Percentiles rank a stretch among this genome's conserved stretches.
phyloP scores from a whole-genome alignment of 2,113 vertebrate species.

The Ibidorhyncha struthersii region DNA sequence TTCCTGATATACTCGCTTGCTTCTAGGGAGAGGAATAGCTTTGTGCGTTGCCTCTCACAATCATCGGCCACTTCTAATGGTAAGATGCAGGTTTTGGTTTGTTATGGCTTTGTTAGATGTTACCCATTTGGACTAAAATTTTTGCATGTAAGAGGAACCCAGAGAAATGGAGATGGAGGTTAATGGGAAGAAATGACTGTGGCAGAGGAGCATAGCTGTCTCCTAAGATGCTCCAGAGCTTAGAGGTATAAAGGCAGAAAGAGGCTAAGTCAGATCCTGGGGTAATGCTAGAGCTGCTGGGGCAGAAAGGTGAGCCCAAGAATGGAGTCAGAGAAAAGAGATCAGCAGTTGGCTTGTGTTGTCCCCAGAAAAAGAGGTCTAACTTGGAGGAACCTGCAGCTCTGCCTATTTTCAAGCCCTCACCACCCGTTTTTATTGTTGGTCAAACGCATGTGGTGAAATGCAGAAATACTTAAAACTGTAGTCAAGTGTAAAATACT shows the following conservation, averaged over 20 bases:
- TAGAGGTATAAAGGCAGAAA: not conserved
- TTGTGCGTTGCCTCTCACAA: not conserved
- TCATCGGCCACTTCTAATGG: not conserved
- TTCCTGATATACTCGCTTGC: rapidly evolving
- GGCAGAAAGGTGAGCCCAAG: not conserved
- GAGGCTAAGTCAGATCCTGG: not conserved
- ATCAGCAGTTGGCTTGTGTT: not conserved
- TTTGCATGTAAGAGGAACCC: not conserved
- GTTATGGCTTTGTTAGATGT: not conserved
- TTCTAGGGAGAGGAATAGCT: not conserved
- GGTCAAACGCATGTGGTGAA: not conserved
- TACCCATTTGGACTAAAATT: not conserved
- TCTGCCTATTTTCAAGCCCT: not conserved
- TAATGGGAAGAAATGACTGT: not conserved
- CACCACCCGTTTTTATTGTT: not conserved
- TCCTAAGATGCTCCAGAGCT: not conserved
- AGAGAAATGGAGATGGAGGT: not conserved
- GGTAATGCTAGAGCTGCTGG: not conserved
- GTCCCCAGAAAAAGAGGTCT: not conserved
- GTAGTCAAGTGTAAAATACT: not conserved
- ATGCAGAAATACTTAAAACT: not conserved
- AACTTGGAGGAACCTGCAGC: not conserved
- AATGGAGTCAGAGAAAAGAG: not conserved
- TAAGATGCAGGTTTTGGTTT: not conserved
- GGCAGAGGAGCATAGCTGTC: not conserved